Conservation (phyloP, 2,888 invertebrate genomes). For the Theretra japonica region DNA sequence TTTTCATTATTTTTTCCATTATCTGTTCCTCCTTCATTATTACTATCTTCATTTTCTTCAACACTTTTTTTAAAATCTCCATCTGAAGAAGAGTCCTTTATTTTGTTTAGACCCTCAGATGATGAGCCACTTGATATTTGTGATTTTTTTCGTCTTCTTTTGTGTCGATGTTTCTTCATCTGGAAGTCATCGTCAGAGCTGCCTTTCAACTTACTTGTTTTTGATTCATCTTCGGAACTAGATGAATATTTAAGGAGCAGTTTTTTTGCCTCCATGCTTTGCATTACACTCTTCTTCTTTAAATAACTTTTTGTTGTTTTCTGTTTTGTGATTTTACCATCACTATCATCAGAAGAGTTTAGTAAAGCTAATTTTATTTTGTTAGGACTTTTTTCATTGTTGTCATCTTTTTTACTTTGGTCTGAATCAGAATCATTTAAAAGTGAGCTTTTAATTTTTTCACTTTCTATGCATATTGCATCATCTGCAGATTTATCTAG, state of each 20-base stretch:
- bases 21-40: constrained; percentile 30
- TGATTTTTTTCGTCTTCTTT: constrained; percentile 34
- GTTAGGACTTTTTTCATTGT: constrained; percentile 32
- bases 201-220: constrained; percentile 42
- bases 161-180: constrained; percentile 31
- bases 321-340: constrained; percentile 40
- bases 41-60: constrained; percentile 33
- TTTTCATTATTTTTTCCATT: constrained; percentile 31
- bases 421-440: constrained; percentile 35
- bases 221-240: constrained; percentile 71
- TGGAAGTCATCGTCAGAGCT: background rate
- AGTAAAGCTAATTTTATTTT: constrained; percentile 45
- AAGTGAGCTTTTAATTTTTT: constrained; percentile 30
- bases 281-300: constrained; percentile 62
- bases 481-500: constrained; percentile 4
- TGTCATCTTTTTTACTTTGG: background rate
- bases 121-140: constrained; percentile 30
- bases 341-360: constrained; percentile 48
- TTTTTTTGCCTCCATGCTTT: constrained; percentile 70
- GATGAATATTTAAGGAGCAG: constrained; percentile 66
- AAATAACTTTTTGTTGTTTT: constrained; percentile 43
- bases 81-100: constrained; percentile 44
- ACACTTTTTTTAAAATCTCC: constrained; percentile 39
- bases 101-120: constrained; percentile 28
- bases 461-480: constrained; percentile 25